Percentiles rank a stretch among this genome's conserved stretches.
Evolutionary conservation across 2,797 vertebrate genomes (phyloP).

Genomic region (Potorous gilbertii): DNA sequence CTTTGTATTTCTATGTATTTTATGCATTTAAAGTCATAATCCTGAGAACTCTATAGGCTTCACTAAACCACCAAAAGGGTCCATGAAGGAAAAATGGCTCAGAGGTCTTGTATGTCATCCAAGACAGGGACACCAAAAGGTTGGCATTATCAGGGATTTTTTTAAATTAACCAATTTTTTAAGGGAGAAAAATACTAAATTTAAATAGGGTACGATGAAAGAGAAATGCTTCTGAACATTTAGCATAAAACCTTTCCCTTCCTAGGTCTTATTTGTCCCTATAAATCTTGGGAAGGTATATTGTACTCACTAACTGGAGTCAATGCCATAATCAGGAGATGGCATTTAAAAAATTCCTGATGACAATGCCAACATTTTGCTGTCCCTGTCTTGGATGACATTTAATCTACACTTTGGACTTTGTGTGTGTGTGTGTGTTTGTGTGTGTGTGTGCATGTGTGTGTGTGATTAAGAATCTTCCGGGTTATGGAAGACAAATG

Average conservation of each 20-base stretch:
- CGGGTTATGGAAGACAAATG: constrained; percentile 67
- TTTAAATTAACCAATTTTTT: constrained; percentile 17
- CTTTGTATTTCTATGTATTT: not conserved
- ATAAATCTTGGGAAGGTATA: not conserved
- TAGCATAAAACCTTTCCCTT: not conserved
- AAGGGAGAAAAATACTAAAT: constrained; percentile 31
- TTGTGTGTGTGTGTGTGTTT: constrained; percentile 43
- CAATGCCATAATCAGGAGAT: not conserved
- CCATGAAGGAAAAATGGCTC: not conserved
- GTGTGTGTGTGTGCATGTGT: not conserved
- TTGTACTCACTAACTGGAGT: not conserved
- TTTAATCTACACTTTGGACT: constrained; percentile 71
- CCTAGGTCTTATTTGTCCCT: not conserved
- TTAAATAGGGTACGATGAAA: not conserved
- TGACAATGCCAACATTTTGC: constrained; percentile 54
- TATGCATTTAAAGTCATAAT: not conserved
- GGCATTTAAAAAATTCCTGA: not conserved
- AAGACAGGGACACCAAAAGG: too few relatives aligned
- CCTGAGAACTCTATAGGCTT: not conserved
- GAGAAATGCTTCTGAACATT: not conserved
- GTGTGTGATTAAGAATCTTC: constrained; percentile 11
- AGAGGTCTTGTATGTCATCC: not conserved
- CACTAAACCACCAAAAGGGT: not conserved
- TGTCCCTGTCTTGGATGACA: constrained; percentile 71
- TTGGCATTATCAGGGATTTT: too few relatives aligned